Evolutionary conservation across 2,797 vertebrate species (phyloP).

Genomic region (Enteromius mattozi): DNA sequence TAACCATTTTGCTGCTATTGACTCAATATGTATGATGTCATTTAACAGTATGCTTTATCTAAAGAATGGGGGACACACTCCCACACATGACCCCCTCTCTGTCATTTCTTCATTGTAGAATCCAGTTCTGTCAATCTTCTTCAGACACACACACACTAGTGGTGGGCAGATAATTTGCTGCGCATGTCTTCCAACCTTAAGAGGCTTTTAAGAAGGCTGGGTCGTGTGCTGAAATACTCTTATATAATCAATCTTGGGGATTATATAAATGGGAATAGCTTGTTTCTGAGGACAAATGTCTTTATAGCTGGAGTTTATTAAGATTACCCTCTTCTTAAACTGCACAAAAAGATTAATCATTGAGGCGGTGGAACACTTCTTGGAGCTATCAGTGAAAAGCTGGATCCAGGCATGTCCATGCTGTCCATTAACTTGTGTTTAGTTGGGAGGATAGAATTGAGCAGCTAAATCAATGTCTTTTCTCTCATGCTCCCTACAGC

Average conservation of each 20-base stretch:
- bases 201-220: constrained; percentile 42
- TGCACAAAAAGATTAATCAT: constrained; percentile 1
- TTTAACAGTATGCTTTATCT: constrained; percentile 1
- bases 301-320: constrained; percentile 12
- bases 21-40: neutral
- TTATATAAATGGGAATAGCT: constrained; percentile 39
- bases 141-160: constrained; percentile 50
- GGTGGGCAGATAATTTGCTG: constrained; percentile 24
- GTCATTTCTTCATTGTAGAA: constrained; percentile 1
- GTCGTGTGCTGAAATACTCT: constrained; percentile 22
- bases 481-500: constrained; percentile 54
- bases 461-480: constrained; percentile 50
- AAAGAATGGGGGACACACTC: constrained; percentile 74
- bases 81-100: constrained; percentile 54
- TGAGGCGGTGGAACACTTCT: neutral
- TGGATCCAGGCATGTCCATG: neutral
- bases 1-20: neutral
- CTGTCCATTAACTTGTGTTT: constrained; percentile 32
- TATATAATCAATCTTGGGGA: constrained; percentile 47
- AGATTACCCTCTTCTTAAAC: constrained; percentile 20
- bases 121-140: constrained; percentile 78
- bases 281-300: constrained; percentile 30
- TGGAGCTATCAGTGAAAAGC: neutral
- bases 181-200: constrained; percentile 34
- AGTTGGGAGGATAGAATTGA: constrained; percentile 25